phyloP scores from a whole-genome alignment of 2,113 vertebrate species.

The Onychostoma macrolepis region DNA sequence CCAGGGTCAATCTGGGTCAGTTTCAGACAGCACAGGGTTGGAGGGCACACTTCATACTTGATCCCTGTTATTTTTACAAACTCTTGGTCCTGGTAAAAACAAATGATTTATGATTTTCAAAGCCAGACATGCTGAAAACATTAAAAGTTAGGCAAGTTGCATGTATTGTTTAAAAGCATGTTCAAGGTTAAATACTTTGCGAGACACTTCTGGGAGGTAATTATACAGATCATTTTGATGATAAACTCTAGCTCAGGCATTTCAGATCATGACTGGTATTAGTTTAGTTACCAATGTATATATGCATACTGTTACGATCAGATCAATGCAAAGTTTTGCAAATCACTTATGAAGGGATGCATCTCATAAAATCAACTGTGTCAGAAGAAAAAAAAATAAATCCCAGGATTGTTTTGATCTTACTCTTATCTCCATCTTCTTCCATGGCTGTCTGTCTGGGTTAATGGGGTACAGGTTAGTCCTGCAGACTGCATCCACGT shows the following conservation, averaged over 20 bases:
- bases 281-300: not conserved
- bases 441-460: slow-evolving; percentile 92
- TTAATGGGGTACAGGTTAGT: slow-evolving; percentile 89
- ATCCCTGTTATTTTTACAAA: slow-evolving; percentile 97
- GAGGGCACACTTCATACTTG: slow-evolving; percentile 93
- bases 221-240: not conserved
- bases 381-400: not conserved
- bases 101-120: not conserved
- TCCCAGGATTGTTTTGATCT: slow-evolving; percentile 41
- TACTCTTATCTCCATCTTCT: slow-evolving; percentile 90
- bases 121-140: slow-evolving; percentile 17
- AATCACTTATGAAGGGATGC: not conserved
- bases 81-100: slow-evolving; percentile 89
- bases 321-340: not conserved
- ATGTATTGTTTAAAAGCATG: not conserved
- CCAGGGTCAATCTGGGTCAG: slow-evolving; percentile 91
- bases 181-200: not conserved
- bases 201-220: not conserved
- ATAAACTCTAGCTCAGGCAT: not conserved
- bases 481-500: slow-evolving; percentile 90
- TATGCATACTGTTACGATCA: not conserved
- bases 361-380: not conserved
- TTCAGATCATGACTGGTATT: not conserved
- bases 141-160: not conserved
- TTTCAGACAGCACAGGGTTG: slow-evolving; percentile 94